These are phyloP conservation scores for Epiblema foenella DNA, from an alignment of 2,888 invertebrate genomes.

Conservation along the genomic window DNA sequence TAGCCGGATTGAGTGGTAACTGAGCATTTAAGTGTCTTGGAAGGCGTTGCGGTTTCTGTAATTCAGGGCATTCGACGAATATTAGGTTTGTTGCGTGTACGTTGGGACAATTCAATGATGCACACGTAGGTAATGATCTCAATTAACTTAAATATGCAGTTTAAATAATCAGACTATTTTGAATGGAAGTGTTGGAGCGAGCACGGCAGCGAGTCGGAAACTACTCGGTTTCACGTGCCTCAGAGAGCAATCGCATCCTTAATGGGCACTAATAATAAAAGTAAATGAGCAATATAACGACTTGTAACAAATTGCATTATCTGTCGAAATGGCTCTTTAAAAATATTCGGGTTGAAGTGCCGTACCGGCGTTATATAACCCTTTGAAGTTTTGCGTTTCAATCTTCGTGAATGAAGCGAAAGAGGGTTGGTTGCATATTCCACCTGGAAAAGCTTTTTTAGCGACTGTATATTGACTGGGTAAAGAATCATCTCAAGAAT, in stretches of 20 bases:
- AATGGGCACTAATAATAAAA: conserved; percentile 75
- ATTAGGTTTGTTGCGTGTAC: background rate
- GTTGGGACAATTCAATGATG: conserved; percentile 54
- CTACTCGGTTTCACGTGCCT: conserved; percentile 58
- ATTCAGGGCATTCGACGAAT: too few species aligned
- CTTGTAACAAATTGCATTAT: conserved; percentile 77
- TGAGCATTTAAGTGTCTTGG: background rate
- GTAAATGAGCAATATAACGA: conserved; percentile 73
- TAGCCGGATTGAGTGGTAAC: background rate
- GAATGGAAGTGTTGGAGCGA: conserved; percentile 55
- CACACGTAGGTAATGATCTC: conserved; percentile 64
- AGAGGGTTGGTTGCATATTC: background rate
- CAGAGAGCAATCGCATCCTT: conserved; percentile 57
- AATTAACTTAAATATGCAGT: conserved; percentile 72
- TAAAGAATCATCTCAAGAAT: background rate
- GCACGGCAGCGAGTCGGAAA: conserved; percentile 53
- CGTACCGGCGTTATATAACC: conserved; percentile 34
- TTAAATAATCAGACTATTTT: conserved; percentile 70
- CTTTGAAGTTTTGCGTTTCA: conserved; percentile 36
- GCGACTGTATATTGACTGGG: background rate
- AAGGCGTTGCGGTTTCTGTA: background rate
- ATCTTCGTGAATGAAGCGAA: conserved; percentile 23
- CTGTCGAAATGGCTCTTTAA: conserved; percentile 67
- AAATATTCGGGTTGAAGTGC: conserved; percentile 60
- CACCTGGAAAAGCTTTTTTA: background rate